Conservation (phyloP, 30 jellyfish, hydroid and myxozoan species). For the Aurelia sp. region DNA sequence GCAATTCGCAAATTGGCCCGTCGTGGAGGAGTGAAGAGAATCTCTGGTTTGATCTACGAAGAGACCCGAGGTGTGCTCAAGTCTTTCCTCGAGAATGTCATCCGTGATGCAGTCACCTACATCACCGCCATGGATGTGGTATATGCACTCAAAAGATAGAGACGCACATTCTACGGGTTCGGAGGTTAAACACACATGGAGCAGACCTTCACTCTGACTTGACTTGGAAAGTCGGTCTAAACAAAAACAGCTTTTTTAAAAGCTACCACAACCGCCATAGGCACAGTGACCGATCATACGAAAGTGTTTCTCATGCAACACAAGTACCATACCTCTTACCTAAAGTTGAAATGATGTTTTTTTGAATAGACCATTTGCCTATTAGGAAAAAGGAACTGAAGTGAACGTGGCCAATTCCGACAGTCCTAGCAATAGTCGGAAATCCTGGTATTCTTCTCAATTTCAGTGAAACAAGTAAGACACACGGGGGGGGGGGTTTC, state of each 20-base stretch:
- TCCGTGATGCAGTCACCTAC: slow-evolving; percentile 71
- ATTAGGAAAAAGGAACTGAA: too few relatives aligned
- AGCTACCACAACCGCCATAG: slow-evolving; percentile 22
- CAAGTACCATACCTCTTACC: too few relatives aligned
- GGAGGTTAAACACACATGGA: slow-evolving; percentile 59
- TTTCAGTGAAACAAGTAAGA: too few relatives aligned
- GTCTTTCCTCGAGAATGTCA: slow-evolving; percentile 34
- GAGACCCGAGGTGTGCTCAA: slow-evolving; percentile 60
- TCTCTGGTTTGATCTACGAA: slow-evolving; percentile 69
- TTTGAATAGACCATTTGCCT: too few relatives aligned
- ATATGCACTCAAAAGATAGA: slow-evolving; percentile 88
- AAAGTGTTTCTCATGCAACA: neutral
- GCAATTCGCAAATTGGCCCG: slow-evolving; percentile 93
- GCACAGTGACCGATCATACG: neutral
- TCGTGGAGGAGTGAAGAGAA: slow-evolving; percentile 92
- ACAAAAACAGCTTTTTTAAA: slow-evolving; percentile 31
- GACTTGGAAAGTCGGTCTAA: too few relatives aligned
- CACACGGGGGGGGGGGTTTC: too few relatives aligned
- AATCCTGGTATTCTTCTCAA: too few relatives aligned
- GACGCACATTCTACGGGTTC: slow-evolving; percentile 92
- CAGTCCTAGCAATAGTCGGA: too few relatives aligned
- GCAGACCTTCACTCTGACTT: too few relatives aligned
- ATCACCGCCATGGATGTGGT: slow-evolving; percentile 95
- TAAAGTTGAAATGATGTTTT: too few relatives aligned
- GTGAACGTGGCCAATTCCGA: too few relatives aligned